Evolutionary conservation across 2,797 vertebrate genomes (phyloP), one percentile per base, ranked within the genome.

Genomic region (Chrysocyon brachyurus): DNA sequence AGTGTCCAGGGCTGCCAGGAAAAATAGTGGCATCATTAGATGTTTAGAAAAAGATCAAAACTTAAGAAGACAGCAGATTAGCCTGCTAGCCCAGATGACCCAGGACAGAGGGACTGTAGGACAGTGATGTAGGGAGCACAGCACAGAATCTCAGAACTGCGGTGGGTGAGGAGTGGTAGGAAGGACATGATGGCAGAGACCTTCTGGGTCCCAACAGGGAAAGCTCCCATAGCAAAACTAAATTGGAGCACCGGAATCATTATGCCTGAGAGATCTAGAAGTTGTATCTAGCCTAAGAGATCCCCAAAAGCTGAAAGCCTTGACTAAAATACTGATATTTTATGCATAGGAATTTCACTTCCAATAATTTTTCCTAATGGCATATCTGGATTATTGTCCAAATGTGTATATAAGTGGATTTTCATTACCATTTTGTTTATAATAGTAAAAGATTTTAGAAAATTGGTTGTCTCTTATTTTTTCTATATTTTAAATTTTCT

Each of bases 401-500:
- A 61, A 77, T 40, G 26, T 22, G 12, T 75, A 15, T 3, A 24
- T 57, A 56, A 86, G 21, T 10, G 11, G 14, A 56, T 72, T 86
- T 14, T 49, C 77, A 78, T 6, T 1, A 77, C 17, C 12, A 83
- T 72, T 83, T 94, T 72, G 22, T 91, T 70, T 61, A 49, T 75
- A 70, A 57, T 19, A 70, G 33, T 75, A 83, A 85, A 68, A 40
- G 49, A 31, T 49, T 49, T 72, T 49, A 57, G 81, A 86, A 75
- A 81, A 11, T n/a, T n/a, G 16, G 22, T 31, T 83, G 49, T 52
- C 46, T 36, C 52, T 72, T 36, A 9, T 36, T 85, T 63, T 78
- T 86, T 81, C 31, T 70, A 5, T 66, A 79, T 93, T 82, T 93
- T 78, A 83, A 87, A 57, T 46, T 96, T 89, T 78, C 2, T 86